These are phyloP conservation scores for Pseudocheirus occidentalis DNA, from an alignment of 2,797 vertebrate genomes.

Conservation along the genomic window DNA sequence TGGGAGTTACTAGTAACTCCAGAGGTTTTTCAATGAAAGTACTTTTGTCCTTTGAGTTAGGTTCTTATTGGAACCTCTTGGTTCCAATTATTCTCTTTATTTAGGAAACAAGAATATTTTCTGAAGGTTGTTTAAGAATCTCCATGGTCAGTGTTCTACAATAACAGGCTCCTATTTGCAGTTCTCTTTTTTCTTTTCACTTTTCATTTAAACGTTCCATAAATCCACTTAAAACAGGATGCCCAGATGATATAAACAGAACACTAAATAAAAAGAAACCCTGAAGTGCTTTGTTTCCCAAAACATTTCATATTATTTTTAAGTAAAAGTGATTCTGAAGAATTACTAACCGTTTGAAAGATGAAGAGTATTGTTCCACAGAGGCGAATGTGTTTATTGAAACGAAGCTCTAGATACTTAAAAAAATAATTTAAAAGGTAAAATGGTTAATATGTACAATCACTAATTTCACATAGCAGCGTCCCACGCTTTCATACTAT, in stretches of 20 bases:
- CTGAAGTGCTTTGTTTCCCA: neutral
- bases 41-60: neutral
- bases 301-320: neutral
- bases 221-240: neutral
- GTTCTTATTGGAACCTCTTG: neutral
- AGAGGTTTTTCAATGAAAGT: neutral
- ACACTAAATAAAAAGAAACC: neutral
- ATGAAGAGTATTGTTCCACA: conserved; percentile 91
- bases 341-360: conserved; percentile 90
- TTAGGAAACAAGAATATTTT: neutral
- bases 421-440: conserved; percentile 68
- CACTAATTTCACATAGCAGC: neutral
- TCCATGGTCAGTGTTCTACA: neutral
- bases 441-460: neutral
- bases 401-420: conserved; percentile 93
- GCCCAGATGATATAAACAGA: neutral
- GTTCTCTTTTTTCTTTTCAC: neutral
- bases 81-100: neutral
- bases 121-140: neutral
- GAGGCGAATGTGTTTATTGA: conserved; percentile 90
- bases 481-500: neutral
- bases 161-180: neutral
- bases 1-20: neutral
- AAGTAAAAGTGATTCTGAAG: conserved; percentile 31
- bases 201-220: neutral